phyloP scores from a whole-genome alignment of 2,113 vertebrate species.

The Brachionichthys hirsutus region DNA sequence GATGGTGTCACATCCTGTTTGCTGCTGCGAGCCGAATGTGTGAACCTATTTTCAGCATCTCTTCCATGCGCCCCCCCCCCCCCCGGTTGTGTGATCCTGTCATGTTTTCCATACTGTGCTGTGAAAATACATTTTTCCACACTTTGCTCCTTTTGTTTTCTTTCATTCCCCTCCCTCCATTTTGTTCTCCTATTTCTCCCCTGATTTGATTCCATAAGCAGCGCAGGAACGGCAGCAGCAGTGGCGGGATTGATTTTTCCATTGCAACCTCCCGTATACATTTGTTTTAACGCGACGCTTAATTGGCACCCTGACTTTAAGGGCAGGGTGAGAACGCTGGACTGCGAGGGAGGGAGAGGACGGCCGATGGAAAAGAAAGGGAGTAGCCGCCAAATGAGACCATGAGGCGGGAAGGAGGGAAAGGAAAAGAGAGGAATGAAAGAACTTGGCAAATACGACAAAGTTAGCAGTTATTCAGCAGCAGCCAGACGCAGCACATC shows the following conservation, averaged over 20 bases:
- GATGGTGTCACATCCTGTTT: slow-evolving; percentile 45
- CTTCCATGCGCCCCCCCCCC: slow-evolving; percentile 13
- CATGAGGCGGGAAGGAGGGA: slow-evolving; percentile 20
- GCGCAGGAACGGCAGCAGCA: slow-evolving; percentile 22
- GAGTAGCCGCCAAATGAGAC: slow-evolving; percentile 25
- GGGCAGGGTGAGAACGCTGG: slow-evolving; percentile 29
- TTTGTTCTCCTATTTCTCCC: slow-evolving; percentile 39
- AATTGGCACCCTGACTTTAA: slow-evolving; percentile 50
- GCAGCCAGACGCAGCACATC: slow-evolving; percentile 60
- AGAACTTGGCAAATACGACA: slow-evolving; percentile 60
- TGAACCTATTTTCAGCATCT: slow-evolving; percentile 42
- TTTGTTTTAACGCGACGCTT: slow-evolving; percentile 57
- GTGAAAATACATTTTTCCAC: slow-evolving; percentile 28
- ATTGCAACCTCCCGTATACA: slow-evolving; percentile 37
- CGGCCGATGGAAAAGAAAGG: slow-evolving; percentile 49
- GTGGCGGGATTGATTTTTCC: slow-evolving; percentile 62
- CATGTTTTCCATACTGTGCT: slow-evolving; percentile 48
- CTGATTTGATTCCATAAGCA: slow-evolving; percentile 44
- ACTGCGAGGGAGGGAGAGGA: slow-evolving; percentile 4
- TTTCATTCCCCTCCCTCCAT: background rate
- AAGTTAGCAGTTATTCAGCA: slow-evolving; percentile 66
- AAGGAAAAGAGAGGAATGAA: slow-evolving; percentile 12
- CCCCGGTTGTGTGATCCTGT: slow-evolving; percentile 21
- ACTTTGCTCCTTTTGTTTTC: background rate
- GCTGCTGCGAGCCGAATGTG: slow-evolving; percentile 7